Conservation (phyloP, 2,113 vertebrate species). For the Elanoides forficatus region DNA sequence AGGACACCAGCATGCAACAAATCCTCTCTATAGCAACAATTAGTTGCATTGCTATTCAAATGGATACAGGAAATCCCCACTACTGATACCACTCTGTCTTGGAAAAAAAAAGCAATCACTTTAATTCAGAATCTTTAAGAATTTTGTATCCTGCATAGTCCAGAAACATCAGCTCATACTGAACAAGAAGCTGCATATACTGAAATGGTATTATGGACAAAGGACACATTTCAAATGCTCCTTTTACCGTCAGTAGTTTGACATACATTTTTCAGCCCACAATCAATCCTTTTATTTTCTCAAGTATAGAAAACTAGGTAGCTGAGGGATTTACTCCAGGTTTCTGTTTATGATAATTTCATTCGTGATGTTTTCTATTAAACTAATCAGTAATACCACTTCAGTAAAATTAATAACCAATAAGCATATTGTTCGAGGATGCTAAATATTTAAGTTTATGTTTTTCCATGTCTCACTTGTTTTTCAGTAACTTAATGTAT, state of each 20-base stretch:
- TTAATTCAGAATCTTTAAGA: background rate
- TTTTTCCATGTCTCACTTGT: background rate
- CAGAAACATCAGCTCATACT: background rate
- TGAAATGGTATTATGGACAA: background rate
- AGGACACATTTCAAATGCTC: background rate
- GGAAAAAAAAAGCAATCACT: background rate
- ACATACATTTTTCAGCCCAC: background rate
- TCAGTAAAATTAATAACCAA: constrained; percentile 40
- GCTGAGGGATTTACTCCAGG: background rate
- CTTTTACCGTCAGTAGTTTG: background rate
- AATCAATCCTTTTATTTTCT: background rate
- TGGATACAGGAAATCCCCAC: background rate
- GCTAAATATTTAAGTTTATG: background rate
- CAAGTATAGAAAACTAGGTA: background rate
- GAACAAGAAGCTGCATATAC: background rate
- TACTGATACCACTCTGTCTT: background rate
- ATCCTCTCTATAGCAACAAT: background rate
- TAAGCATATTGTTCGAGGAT: constrained; percentile 22
- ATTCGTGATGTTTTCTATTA: constrained; percentile 1
- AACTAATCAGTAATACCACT: constrained; percentile 14
- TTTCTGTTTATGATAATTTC: constrained; percentile 9
- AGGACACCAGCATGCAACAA: background rate
- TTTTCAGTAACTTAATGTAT: background rate
- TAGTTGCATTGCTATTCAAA: background rate
- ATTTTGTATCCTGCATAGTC: background rate